Evolutionary conservation across 2,888 invertebrate species (phyloP).

Genomic region (Dolomedes plantarius): DNA sequence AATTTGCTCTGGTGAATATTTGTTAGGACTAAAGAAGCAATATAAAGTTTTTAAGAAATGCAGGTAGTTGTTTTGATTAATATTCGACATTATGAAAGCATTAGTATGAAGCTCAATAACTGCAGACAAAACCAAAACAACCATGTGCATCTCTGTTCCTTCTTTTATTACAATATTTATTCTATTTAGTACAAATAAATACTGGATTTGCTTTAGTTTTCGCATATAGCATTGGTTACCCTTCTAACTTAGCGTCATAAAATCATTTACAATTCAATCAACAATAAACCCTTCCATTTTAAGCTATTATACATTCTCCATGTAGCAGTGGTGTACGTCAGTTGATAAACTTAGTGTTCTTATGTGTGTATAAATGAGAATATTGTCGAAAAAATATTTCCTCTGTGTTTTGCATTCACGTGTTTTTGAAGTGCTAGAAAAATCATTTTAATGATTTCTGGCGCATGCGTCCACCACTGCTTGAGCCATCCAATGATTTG

Average conservation of each 20-base stretch:
- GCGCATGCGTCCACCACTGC: not conserved
- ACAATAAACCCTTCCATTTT: not conserved
- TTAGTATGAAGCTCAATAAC: no score
- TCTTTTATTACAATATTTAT: no score
- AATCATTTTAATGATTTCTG: not conserved
- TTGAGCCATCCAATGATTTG: not conserved
- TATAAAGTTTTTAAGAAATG: no score
- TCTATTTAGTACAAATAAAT: no score
- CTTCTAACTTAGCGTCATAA: not conserved
- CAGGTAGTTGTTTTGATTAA: no score
- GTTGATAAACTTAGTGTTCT: not conserved
- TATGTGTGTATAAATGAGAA: not conserved
- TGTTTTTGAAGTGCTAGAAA: not conserved
- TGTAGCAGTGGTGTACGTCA: not conserved
- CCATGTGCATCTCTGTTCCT: no score
- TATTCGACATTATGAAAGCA: no score
- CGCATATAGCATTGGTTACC: constrained; percentile 41
- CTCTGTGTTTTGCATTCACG: not conserved
- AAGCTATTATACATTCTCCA: not conserved
- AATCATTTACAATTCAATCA: not conserved
- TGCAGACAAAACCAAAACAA: no score
- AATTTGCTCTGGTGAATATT: no score
- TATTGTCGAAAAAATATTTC: not conserved
- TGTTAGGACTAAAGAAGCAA: no score
- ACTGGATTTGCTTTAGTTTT: no score